Conservation (phyloP, 1,140 invertebrate species). For the Agrilus planipennis region DNA sequence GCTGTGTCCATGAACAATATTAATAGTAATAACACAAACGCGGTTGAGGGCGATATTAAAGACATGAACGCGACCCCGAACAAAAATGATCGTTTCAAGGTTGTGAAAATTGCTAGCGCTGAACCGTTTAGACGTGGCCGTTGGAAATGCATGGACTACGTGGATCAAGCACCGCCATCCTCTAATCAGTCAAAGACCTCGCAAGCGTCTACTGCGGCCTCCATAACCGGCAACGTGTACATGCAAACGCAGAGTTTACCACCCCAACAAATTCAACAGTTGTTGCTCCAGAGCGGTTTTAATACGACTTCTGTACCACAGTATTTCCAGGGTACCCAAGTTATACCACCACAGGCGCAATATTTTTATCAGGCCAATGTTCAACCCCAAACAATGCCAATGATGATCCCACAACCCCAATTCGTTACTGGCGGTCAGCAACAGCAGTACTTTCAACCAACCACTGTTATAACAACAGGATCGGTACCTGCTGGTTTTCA, state of each 20-base stretch:
- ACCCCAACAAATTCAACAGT: slow-evolving; percentile 31
- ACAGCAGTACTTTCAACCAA: slow-evolving; percentile 20
- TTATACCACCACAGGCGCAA: slow-evolving; percentile 27
- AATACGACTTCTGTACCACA: slow-evolving; percentile 22
- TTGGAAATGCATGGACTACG: slow-evolving; percentile 95
- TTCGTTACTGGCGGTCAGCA: slow-evolving; percentile 27
- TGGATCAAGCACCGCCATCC: slow-evolving; percentile 45
- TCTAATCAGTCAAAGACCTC: slow-evolving; percentile 12
- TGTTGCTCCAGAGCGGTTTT: slow-evolving; percentile 27
- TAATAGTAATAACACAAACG: too few species aligned
- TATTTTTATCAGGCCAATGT: slow-evolving; percentile 28
- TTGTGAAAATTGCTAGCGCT: slow-evolving; percentile 93
- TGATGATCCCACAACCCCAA: slow-evolving; percentile 22
- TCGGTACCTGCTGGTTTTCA: slow-evolving; percentile 24
- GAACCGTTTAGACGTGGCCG: slow-evolving; percentile 88
- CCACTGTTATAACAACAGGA: too few species aligned
- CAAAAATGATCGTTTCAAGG: slow-evolving; percentile 83
- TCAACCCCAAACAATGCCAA: slow-evolving; percentile 20
- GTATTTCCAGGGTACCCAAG: slow-evolving; percentile 22
- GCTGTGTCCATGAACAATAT: too few species aligned
- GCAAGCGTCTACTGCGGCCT: slow-evolving; percentile 15
- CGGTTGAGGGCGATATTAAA: too few species aligned
- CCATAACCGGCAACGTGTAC: slow-evolving; percentile 18
- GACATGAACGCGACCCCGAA: slow-evolving; percentile 30
- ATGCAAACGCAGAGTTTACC: slow-evolving; percentile 32